Evolutionary conservation across 2,797 vertebrate genomes (phyloP), one percentile per base, ranked within the genome.

Genomic region (Catamblyrhynchus diadema): DNA sequence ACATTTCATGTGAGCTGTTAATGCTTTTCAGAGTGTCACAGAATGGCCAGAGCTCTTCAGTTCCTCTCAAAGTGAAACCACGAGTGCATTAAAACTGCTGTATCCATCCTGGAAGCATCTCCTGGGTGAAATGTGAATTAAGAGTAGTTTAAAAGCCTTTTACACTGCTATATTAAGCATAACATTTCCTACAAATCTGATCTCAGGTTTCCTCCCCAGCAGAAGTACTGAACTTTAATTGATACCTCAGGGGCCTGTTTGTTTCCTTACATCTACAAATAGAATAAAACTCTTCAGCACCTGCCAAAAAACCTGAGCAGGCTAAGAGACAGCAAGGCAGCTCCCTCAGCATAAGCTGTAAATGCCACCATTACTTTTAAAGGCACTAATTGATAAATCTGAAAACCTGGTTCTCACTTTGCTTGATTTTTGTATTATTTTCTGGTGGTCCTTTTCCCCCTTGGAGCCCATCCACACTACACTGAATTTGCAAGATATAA

Each of bases 81-180:
- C 0, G 3, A 62, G 23, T 8, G 33, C 33, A 15, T n/a, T 4
- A 50, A 30, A 88, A 61, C 13, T 9, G 3, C 41, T n/a, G 15
- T 8, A 44, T 59, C n/a, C 61, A 71, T 27, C 41, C 32, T 30
- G 45, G 56, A 57, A 66, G 22, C 0, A 0, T 14, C 81, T 78
- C 69, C 45, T 14, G 48, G 48, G 27, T 42, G 39, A 92, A 92
- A 79, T 2, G 12, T 14, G 56, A 67, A 56, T 51, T 45, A 69
- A 48, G 42, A 82, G 62, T 10, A 54, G 14, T 56, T 94, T 51
- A 82, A 87, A 86, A 85, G 51, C 59, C 28, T 73, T 82, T 72
- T 47, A 23, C 13, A 19, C 7, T 18, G 35, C 54, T 53, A 3
- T 32, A 33, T 54, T 57, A 79, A 81, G 22, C 8, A 32, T 6